Evolutionary conservation across 2,888 invertebrate genomes (phyloP).

Genomic region (Alentia gelatinosa): DNA sequence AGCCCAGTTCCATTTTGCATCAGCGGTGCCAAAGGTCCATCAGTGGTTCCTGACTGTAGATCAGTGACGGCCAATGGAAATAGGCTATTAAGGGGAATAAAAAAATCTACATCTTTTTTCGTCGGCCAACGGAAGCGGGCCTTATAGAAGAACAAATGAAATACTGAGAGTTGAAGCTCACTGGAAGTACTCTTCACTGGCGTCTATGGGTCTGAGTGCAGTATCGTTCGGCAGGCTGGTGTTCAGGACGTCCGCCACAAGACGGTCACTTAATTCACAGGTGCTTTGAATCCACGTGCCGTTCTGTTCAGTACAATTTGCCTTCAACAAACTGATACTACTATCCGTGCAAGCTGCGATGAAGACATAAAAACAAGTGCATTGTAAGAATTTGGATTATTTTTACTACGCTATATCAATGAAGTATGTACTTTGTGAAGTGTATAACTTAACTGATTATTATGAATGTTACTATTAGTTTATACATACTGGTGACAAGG

Average conservation of each 20-base stretch:
- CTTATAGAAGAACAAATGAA: background rate
- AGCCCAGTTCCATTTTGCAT: background rate
- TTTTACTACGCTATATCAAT: no score
- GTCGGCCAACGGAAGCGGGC: background rate
- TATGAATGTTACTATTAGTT: background rate
- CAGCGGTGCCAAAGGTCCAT: background rate
- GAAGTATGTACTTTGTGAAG: background rate
- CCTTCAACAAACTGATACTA: background rate
- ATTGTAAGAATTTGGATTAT: background rate
- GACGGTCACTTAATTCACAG: background rate
- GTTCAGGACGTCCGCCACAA: background rate
- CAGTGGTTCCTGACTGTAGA: background rate
- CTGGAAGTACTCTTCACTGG: background rate
- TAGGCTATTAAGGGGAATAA: background rate
- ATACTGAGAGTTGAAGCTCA: no score
- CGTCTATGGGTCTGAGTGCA: background rate
- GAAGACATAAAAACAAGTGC: background rate
- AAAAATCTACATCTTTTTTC: background rate
- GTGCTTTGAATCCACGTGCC: background rate
- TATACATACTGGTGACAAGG: background rate
- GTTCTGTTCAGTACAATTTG: background rate
- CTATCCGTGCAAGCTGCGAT: background rate
- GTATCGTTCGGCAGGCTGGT: background rate
- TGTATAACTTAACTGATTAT: background rate
- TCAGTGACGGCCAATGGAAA: background rate